A percentile compares a stretch with the other conserved stretches of the same genome.
These are phyloP conservation scores for Stenchaetothrips biformis DNA, from an alignment of 2,888 invertebrate genomes.

Conservation along the genomic window DNA sequence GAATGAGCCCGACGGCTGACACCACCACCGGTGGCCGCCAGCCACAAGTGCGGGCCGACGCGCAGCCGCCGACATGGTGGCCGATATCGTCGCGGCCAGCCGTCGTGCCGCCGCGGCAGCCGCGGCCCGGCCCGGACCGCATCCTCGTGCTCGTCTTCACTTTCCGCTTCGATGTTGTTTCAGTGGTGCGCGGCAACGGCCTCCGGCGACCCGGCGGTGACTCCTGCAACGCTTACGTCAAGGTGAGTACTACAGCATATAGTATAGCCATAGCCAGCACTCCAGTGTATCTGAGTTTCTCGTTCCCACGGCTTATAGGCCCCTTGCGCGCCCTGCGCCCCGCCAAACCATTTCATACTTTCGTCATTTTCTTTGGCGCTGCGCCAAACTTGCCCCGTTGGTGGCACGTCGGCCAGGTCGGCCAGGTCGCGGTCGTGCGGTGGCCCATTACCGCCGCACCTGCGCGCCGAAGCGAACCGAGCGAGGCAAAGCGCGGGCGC, in stretches of 20 bases:
- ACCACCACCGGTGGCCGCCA: constrained; percentile 12
- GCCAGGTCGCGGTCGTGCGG: too few species aligned
- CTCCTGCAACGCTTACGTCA: constrained; percentile 74
- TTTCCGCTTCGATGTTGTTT: constrained; percentile 37
- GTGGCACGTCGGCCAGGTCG: too few species aligned
- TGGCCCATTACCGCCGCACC: too few species aligned
- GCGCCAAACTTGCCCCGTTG: too few species aligned
- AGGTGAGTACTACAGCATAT: constrained; percentile 51
- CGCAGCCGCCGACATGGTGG: constrained; percentile 26
- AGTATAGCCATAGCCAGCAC: constrained; percentile 29
- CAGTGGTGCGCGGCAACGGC: constrained; percentile 74
- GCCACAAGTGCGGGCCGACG: constrained; percentile 3
- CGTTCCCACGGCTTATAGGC: too few species aligned
- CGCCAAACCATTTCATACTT: too few species aligned
- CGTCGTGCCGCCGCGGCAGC: constrained; percentile 25
- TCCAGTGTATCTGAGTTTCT: constrained; percentile 30
- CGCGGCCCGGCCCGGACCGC: constrained; percentile 29
- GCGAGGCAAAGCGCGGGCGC: too few species aligned
- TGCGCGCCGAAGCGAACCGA: too few species aligned
- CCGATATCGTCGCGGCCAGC: constrained; percentile 31
- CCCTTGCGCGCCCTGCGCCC: too few species aligned
- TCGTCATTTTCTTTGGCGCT: too few species aligned
- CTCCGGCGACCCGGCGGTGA: constrained; percentile 64
- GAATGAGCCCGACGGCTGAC: constrained; percentile 31
- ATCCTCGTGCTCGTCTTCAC: constrained; percentile 31